Percentiles rank a stretch among this genome's conserved stretches.
Conservation (phyloP, 2,113 vertebrate species). For the Centrocercus urophasianus region DNA sequence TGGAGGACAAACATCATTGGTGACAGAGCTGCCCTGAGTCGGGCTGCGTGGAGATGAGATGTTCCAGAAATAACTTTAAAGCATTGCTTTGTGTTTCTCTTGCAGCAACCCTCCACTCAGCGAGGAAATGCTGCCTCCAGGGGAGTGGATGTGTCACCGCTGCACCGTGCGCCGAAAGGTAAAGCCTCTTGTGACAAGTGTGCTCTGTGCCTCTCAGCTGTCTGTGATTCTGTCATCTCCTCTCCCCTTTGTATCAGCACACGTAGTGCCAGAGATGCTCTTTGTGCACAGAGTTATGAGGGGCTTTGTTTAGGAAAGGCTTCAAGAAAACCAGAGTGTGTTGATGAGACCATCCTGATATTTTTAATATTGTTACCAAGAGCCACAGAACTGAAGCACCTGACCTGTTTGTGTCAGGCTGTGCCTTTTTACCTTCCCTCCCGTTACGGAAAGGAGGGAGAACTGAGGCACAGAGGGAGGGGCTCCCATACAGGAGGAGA, state of each 20-base stretch:
- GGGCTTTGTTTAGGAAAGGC: neutral
- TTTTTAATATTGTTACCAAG: neutral
- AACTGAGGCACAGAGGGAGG: neutral
- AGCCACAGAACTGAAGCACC: neutral
- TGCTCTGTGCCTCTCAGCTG: neutral
- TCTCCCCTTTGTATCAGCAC: neutral
- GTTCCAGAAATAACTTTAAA: constrained; percentile 17
- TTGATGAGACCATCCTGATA: neutral
- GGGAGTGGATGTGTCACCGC: constrained; percentile 99
- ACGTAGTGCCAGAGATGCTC: neutral
- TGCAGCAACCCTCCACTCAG: constrained; percentile 95
- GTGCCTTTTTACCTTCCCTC: neutral
- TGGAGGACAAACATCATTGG: neutral
- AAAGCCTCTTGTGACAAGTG: constrained; percentile 41
- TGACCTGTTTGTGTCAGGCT: neutral
- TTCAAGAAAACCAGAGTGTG: neutral
- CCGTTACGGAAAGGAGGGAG: neutral
- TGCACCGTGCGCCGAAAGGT: constrained; percentile 96
- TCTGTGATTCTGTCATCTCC: neutral
- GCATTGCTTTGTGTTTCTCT: constrained; percentile 43
- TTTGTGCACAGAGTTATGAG: neutral
- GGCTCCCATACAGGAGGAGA: neutral
- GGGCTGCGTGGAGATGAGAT: neutral
- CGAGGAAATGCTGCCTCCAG: constrained; percentile 98
- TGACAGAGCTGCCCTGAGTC: neutral